phyloP scores from a whole-genome alignment of 2,797 vertebrate species.

The Nyctalus aviator region DNA sequence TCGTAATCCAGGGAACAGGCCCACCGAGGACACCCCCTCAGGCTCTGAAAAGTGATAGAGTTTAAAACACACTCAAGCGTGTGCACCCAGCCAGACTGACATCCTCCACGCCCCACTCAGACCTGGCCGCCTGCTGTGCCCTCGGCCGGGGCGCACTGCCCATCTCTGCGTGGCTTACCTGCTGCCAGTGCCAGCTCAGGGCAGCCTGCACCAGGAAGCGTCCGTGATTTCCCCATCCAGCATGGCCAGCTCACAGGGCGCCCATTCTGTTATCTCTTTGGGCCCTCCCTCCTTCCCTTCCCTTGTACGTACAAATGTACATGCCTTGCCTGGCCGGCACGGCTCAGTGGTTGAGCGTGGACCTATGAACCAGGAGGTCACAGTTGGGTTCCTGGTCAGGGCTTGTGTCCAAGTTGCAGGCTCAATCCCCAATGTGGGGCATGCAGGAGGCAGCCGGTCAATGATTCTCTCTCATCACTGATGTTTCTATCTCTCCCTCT shows the following conservation, averaged over 20 bases:
- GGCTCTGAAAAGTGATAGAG: not conserved
- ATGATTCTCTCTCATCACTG: too few species aligned
- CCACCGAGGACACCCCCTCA: not conserved
- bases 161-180: not conserved
- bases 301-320: not conserved
- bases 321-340: too few species aligned
- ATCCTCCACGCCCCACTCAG: too few species aligned
- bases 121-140: not conserved
- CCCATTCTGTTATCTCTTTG: not conserved
- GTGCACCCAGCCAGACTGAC: too few species aligned
- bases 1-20: not conserved
- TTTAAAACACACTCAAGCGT: not conserved
- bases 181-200: not conserved
- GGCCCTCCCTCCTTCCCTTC: not conserved
- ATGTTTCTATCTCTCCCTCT: too few species aligned
- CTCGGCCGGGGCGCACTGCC: not conserved
- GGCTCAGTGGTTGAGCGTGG: too few species aligned
- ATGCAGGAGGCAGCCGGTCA: too few species aligned
- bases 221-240: not conserved
- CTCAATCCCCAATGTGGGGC: too few species aligned
- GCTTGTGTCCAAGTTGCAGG: too few species aligned
- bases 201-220: not conserved
- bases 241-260: fast-evolving
- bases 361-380: too few species aligned
- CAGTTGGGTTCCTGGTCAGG: too few species aligned